Evolutionary conservation across 2,113 vertebrate genomes (phyloP), one percentile per base, ranked within the genome.

Genomic region (Amphiprion percula): DNA sequence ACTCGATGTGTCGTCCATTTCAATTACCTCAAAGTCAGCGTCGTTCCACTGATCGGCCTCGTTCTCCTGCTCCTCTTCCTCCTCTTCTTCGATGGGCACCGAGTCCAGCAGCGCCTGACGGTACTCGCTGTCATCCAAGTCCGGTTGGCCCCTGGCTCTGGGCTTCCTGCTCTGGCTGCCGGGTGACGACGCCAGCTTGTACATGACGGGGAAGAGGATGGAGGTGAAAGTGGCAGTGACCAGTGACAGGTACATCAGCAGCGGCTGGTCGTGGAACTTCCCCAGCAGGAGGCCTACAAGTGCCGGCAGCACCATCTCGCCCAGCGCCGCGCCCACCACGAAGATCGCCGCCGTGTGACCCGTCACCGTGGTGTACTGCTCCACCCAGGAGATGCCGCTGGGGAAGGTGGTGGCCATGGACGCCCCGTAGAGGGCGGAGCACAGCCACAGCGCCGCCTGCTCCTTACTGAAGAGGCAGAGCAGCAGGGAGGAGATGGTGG

Each of bases 401-500:
- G 98, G 98, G 79, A 99, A 99, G 0, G 94, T 95, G 64, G 96
- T 91, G 0, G 98, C 96, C 97, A 99, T 96, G 0, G 97, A 99
- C 0, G 95, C 95, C 0, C 98, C 98, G 0, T 99, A 99, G 15
- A 97, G 72, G 0, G 93, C 92, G 0, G 91, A 96, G 11, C 96
- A 96, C 0, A 70, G 8, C 98, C 98, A 99, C 49, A 99, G 92
- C 0, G 75, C 89, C 5, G 80, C n/a, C 0, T 3, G 47, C 53
- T 82, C 75, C 10, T 11, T 79, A 9, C 90, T 84, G 16, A 97
- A 96, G 75, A 98, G 93, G 47, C 94, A 94, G 85, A 99, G 88
- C 6, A 94, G 89, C 0, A 93, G 76, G 0, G 96, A 94, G 1
- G 98, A 96, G 5, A 87, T 0, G 0, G 95, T 91, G 28, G 95